Evolutionary conservation across 1,140 invertebrate species (phyloP).

Genomic region (Lasaia peninsularis): DNA sequence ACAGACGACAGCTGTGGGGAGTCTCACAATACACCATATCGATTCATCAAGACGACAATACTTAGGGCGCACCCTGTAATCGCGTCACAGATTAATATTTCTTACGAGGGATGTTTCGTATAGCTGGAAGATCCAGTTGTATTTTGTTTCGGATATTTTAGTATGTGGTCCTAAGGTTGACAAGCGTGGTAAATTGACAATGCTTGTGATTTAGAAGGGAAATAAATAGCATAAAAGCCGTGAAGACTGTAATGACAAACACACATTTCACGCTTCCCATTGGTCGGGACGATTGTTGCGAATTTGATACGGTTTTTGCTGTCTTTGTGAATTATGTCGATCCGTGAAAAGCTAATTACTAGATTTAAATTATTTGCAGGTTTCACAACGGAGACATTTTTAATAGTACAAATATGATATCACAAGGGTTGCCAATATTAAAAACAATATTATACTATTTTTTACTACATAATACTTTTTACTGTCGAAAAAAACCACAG

Average conservation of each 20-base stretch:
- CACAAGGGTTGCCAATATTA: too few relatives aligned
- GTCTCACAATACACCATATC: conserved; percentile 58
- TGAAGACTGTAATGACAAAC: conserved; percentile 67
- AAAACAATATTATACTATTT: too few relatives aligned
- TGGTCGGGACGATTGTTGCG: conserved; percentile 47
- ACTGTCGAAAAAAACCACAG: too few relatives aligned
- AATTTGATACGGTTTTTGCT: conserved; percentile 46
- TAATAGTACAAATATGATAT: too few relatives aligned
- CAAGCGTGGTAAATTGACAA: conserved; percentile 65
- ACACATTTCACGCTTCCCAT: conserved; percentile 59
- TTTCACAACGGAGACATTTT: too few relatives aligned
- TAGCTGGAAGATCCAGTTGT: conserved; percentile 22
- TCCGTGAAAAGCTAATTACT: conserved; percentile 1
- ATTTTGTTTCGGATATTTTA: conserved; percentile 26
- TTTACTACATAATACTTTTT: too few relatives aligned
- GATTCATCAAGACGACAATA: conserved; percentile 62
- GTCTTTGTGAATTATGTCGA: background rate
- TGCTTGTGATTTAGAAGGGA: conserved; percentile 63
- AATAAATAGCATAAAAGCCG: conserved; percentile 65
- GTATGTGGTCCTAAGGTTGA: conserved; percentile 44
- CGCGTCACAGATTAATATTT: conserved; percentile 37
- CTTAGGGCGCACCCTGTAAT: conserved; percentile 47
- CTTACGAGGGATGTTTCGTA: conserved; percentile 17
- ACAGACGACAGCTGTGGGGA: conserved; percentile 68
- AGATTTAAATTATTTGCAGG: background rate